Conservation (phyloP, 2,113 vertebrate genomes). For the Thamnophis sirtalis region DNA sequence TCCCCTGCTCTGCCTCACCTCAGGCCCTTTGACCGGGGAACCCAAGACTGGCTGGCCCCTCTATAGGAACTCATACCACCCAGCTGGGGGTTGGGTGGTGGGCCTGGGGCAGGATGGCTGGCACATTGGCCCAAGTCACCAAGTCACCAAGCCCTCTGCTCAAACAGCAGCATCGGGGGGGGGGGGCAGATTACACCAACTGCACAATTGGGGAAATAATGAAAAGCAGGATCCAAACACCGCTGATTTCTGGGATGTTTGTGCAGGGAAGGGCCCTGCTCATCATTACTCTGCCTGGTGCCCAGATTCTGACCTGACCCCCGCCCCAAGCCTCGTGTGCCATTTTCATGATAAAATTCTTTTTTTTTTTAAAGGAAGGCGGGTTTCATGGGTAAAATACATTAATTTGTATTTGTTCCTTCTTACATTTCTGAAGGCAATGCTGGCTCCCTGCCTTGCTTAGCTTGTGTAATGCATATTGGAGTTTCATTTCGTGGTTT, state of each 20-base stretch:
- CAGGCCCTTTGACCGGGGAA: not conserved
- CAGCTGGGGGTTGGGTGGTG: too few relatives aligned
- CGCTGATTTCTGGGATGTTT: not conserved
- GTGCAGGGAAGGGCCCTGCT: not conserved
- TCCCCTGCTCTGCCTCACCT: not conserved
- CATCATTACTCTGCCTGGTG: not conserved
- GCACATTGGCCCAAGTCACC: not conserved
- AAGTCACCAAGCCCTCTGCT: not conserved
- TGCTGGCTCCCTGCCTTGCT: not conserved
- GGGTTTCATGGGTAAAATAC: not conserved
- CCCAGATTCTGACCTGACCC: not conserved
- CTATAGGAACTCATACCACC: not conserved
- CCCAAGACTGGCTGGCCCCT: not conserved
- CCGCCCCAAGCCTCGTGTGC: not conserved
- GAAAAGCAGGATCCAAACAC: not conserved
- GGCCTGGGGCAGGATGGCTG: not conserved
- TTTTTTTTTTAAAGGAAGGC: not conserved
- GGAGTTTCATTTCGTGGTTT: not conserved
- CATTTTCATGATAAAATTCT: not conserved
- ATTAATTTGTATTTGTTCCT: not conserved
- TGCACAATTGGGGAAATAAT: not conserved
- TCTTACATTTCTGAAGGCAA: not conserved
- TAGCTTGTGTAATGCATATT: not conserved
- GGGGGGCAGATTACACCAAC: too few relatives aligned
- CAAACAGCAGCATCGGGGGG: not conserved